These are phyloP conservation scores for Scalopus aquaticus DNA, from an alignment of 2,113 vertebrate genomes.

Conservation along the genomic window DNA sequence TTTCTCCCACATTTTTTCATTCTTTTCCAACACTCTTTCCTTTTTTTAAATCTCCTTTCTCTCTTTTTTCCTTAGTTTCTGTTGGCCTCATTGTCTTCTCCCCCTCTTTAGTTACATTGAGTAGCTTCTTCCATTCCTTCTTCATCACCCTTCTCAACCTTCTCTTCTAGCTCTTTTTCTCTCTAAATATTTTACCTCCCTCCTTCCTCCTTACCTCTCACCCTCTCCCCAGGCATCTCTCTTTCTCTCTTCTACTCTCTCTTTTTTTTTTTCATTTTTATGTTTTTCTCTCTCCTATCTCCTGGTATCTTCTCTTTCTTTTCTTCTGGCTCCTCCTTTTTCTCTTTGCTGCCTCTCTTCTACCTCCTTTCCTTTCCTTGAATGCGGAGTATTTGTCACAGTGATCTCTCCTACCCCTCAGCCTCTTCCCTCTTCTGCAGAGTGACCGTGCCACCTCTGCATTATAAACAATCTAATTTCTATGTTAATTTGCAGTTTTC, in stretches of 20 bases:
- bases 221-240: too few species aligned
- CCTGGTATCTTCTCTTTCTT: background rate
- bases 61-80: background rate
- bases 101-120: accelerated
- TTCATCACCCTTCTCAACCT: background rate
- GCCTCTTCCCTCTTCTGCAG: background rate
- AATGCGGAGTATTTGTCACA: background rate
- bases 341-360: background rate
- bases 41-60: background rate
- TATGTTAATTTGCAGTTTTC: background rate
- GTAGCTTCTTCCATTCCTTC: background rate
- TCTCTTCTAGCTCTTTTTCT: background rate
- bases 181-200: background rate
- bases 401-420: background rate
- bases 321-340: background rate
- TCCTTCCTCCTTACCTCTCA: background rate
- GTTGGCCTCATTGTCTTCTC: too few species aligned
- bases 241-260: background rate
- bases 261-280: background rate
- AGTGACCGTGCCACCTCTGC: background rate
- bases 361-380: background rate
- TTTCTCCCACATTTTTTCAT: background rate
- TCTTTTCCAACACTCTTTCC: background rate
- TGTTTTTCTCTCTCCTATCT: background rate
- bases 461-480: background rate